Evolutionary conservation across 1,140 invertebrate species (phyloP).

Genomic region (Aphaenogaster ashmeadi): DNA sequence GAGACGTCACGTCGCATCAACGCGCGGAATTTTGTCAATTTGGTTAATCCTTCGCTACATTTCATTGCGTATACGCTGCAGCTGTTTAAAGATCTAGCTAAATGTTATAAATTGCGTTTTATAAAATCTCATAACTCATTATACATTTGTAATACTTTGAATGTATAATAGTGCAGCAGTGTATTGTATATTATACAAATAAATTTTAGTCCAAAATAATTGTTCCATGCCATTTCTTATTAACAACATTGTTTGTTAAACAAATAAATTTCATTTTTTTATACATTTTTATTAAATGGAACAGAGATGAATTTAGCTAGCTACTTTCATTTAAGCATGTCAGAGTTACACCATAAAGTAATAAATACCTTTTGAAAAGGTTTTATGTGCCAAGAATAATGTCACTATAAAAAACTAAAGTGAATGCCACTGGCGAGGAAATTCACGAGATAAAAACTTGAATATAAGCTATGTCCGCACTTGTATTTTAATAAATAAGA

Average conservation of each 20-base stretch:
- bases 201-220: not conserved
- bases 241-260: not conserved
- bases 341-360: not conserved
- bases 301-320: not conserved
- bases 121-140: not conserved
- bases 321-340: not conserved
- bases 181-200: not conserved
- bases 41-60: conserved; percentile 1
- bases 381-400: not conserved
- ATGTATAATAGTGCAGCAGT: not conserved
- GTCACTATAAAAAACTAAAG: not conserved
- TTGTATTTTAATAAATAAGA: conserved; percentile 13
- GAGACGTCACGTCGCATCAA: not conserved
- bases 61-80: not conserved
- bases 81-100: not conserved
- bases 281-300: not conserved
- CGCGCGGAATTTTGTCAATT: conserved; percentile 11
- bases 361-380: not conserved
- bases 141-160: not conserved
- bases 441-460: not conserved
- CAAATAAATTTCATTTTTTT: too few species aligned
- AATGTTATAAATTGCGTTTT: not conserved
- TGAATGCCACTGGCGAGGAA: not conserved
- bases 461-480: not conserved
- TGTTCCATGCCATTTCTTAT: not conserved